Evolutionary conservation across 2,888 invertebrate genomes (phyloP).

Genomic region (Eurois occulta): DNA sequence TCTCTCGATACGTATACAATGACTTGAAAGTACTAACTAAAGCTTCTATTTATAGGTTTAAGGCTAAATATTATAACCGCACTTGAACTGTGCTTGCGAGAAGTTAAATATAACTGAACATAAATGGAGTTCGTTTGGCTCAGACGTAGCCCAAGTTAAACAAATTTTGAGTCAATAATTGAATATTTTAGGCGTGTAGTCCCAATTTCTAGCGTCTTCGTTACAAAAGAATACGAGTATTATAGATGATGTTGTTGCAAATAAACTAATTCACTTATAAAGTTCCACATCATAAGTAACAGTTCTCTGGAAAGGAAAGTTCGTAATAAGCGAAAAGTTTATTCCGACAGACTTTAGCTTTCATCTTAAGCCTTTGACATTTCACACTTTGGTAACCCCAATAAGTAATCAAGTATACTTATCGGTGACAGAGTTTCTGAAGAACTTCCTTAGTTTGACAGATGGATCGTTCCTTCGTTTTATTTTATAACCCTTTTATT

Average conservation of each 20-base stretch:
- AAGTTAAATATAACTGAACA: constrained; percentile 45
- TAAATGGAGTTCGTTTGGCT: constrained; percentile 24
- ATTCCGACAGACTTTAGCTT: background rate
- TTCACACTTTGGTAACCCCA: constrained; percentile 1
- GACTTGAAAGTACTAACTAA: constrained; percentile 19
- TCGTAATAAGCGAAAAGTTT: background rate
- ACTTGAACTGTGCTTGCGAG: constrained; percentile 56
- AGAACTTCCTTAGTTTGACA: background rate
- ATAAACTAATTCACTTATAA: background rate
- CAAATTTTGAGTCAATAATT: constrained; percentile 42
- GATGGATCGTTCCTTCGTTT: background rate
- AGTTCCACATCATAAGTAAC: background rate
- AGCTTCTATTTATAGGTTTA: constrained; percentile 47
- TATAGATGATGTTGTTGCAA: background rate
- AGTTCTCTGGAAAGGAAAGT: background rate
- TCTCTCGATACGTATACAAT: constrained; percentile 21
- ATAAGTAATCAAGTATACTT: too few relatives aligned
- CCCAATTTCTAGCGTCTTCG: background rate
- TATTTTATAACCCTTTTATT: background rate
- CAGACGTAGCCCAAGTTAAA: constrained; percentile 40
- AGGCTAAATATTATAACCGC: constrained; percentile 61
- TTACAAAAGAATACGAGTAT: constrained; percentile 6
- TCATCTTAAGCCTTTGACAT: constrained; percentile 6
- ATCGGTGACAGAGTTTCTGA: background rate
- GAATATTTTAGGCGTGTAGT: constrained; percentile 13